Evolutionary conservation across 2,797 vertebrate species (phyloP), one percentile per base, ranked within the genome.

Genomic region (Cynodonichthys magdalenae): DNA sequence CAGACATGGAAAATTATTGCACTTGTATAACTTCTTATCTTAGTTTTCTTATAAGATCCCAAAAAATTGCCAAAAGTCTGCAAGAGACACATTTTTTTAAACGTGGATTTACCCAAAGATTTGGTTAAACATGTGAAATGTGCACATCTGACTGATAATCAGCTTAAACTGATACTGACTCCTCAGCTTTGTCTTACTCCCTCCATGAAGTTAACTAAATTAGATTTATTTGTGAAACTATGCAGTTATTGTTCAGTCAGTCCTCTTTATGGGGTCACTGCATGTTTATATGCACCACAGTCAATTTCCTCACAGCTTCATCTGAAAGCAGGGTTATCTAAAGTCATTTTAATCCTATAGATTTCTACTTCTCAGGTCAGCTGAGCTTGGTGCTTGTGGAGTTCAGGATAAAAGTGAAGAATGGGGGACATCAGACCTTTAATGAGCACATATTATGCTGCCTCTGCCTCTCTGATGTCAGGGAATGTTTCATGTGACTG

Each of bases 111-210:
- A 24, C 24, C 24, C 24, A 24, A 24, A 31, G 29, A 8, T 31
- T 31, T 31, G 29, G 29, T 31, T 3, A n/a, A 34, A 49, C 5
- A 17, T 11, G 50, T 77, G 46, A 86, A 62, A 68, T 69, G 66
- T 60, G 14, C 70, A 58, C 68, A 63, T 80, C 71, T 69, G 39
- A 62, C 63, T 59, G 20, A 47, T 66, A 69, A 88, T 79, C 39
- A 39, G 15, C 19, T 29, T 59, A 55, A 80, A 70, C 53, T 76
- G 77, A 87, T 70, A 70, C 53, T 76, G 77, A 87, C 71, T 84
- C 77, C 18, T 15, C 27, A 58, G 36, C 74, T 76, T 85, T 85
- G 80, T 89, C 59, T 51, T 6, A 76, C 63, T 55, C 46, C 48
- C 48, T 76, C 67, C 72, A 41, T 56, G 59, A 75, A 66, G 66